These are phyloP conservation scores for Mormyrus proboscirostris DNA, from an alignment of 2,797 vertebrate genomes.

Conservation along the genomic window DNA sequence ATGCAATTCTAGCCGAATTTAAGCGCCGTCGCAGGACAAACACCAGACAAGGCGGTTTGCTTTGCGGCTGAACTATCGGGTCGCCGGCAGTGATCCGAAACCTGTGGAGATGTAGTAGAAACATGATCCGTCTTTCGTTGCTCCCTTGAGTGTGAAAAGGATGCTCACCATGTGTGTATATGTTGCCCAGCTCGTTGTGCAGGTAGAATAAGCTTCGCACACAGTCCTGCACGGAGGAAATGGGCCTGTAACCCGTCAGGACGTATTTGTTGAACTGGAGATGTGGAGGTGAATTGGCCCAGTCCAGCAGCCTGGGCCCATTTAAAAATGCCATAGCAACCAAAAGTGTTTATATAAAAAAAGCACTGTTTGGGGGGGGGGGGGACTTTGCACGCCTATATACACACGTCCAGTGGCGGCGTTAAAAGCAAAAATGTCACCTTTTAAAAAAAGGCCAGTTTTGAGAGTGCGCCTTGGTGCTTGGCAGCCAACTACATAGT, in stretches of 20 bases:
- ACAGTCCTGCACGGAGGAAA: conserved; percentile 79
- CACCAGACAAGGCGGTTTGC: background rate
- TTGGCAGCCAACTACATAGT: conserved; percentile 35
- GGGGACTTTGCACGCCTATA: background rate
- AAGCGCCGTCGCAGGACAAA: background rate
- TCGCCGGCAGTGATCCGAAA: background rate
- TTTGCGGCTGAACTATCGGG: background rate
- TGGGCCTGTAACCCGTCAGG: conserved; percentile 80
- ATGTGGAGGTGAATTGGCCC: conserved; percentile 82
- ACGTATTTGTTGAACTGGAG: conserved; percentile 90
- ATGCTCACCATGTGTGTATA: conserved; percentile 86
- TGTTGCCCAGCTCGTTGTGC: conserved; percentile 93
- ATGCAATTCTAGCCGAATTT: background rate
- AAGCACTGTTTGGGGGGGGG: conserved; percentile 45
- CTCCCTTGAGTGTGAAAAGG: background rate
- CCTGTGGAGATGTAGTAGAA: background rate
- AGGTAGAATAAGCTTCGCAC: conserved; percentile 85
- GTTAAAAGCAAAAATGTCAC: conserved; percentile 17
- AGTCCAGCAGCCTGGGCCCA: conserved; percentile 82
- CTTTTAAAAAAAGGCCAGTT: conserved; percentile 28
- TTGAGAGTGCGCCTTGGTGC: conserved; percentile 23
- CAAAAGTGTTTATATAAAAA: conserved; percentile 23
- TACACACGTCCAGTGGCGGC: background rate
- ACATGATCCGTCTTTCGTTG: background rate
- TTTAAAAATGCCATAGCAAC: conserved; percentile 76